These are phyloP conservation scores for Notechis scutatus DNA, from an alignment of 2,113 vertebrate species.

Conservation along the genomic window DNA sequence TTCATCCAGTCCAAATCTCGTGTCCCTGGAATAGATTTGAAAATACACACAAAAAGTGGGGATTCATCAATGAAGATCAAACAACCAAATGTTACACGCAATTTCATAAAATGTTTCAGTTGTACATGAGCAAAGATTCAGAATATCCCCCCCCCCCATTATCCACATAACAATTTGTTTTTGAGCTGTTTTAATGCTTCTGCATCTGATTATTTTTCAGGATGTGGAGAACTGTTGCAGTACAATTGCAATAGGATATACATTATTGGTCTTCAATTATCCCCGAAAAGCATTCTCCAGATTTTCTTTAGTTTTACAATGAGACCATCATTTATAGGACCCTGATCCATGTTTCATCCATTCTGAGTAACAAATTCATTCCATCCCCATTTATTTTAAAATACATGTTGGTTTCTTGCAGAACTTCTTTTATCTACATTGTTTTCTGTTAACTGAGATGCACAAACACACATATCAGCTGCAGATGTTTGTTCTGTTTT, in stretches of 20 bases:
- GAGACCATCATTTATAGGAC: not conserved
- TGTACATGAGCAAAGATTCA: not conserved
- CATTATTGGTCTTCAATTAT: not conserved
- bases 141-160: too few species aligned
- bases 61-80: not conserved
- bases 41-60: not conserved
- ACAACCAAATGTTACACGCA: not conserved
- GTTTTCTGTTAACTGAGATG: not conserved
- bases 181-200: not conserved
- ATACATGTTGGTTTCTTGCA: not conserved
- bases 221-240: not conserved
- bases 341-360: not conserved
- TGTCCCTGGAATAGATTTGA: not conserved
- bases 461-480: not conserved
- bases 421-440: not conserved
- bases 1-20: not conserved
- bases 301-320: not conserved
- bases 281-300: not conserved
- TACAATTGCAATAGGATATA: not conserved
- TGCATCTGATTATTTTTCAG: not conserved
- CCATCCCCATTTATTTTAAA: not conserved
- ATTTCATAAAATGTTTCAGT: not conserved
- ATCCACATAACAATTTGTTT: not conserved
- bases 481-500: slow-evolving; percentile 10
- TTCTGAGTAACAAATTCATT: not conserved